Evolutionary conservation across 2,113 vertebrate genomes (phyloP), one percentile per base, ranked within the genome.

Genomic region (Cinclus cinclus): DNA sequence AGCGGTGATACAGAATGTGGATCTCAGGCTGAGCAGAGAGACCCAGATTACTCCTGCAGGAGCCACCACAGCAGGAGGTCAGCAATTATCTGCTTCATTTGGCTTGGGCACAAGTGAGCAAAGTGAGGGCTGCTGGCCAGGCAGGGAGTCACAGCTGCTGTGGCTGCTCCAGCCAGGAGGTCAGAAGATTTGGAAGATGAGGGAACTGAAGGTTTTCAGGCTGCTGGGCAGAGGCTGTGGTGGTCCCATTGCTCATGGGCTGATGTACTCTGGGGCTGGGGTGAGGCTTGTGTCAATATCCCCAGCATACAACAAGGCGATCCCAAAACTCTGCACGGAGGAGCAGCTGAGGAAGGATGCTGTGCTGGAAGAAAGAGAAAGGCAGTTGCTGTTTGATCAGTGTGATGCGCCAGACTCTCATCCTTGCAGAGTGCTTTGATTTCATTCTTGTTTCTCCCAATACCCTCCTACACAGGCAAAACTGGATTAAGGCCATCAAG

Each of bases 81-180:
- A 90, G 53, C 65, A 93, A 37, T 92, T 77, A 77, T 42, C 82
- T 95, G 82, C 75, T 85, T 90, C 47, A 41, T 71, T 94, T 68
- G 90, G 53, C 69, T 60, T 30, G 70, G 75, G 46, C 75, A 93
- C 53, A 24, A 65, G 77, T 19, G 83, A 82, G 10, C 0, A 5
- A 5, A 79, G 49, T 6, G 21, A 0, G 0, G 84, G 84, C 82
- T 88, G 83, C 58, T 0, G 2, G 69, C 41, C 84, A 68, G 85
- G 60, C 70, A 47, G 65, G 56, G 63, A 69, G 44, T 13, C 75
- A 31, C 82, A 60, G 75, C 91, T 86, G 94, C 33, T 16, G 7
- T 47, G 56, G 25, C 47, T 3, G 1, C 27, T 69, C 58, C 81
- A 31, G 33, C 56, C 41, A 2, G 65, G 41, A 65, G 35, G 10